Evolutionary conservation across 2,797 vertebrate genomes (phyloP), one percentile per base, ranked within the genome.

Genomic region (Hipposideros larvatus): DNA sequence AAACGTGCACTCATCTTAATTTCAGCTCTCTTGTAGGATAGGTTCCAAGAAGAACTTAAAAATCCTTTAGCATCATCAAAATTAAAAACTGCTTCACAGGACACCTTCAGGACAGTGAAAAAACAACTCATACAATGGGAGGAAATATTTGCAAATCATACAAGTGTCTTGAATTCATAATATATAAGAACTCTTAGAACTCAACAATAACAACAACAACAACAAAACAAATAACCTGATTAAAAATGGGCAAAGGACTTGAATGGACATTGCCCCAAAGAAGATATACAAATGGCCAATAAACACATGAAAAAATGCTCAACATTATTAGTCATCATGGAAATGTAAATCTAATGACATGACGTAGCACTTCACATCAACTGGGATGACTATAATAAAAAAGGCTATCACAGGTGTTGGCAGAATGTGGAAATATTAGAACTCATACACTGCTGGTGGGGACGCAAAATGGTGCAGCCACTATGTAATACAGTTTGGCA

Each of bases 51-150:
- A 3, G 16, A 92, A 51, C 26, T 87, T 83, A 34, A 70, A 73
- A 70, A 73, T 57, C 5, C 22, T 43, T 82, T 48, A 41, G 18
- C 28, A 48, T 93, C 71, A 57, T 88, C 71, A 84, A 18, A 94
- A 51, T 90, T 66, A 88, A 96, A 86, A 91, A 37, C n/a, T 79
- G 24, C 14, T 66, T 90, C 41, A 59, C 41, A 80, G 43, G 53
- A 51, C 11, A 24, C 3, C 14, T 28, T 61, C 26, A 88, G 71
- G 53, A 83, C 82, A 87, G 53, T 87, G 11, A 79, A 92, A 91
- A 31, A 31, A 66, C 46, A 92, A 24, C 53, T 85, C 26, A 37
- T 41, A 31, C n/a, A 75, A 34, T 61, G 13, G n/a, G 57, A 83
- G 22, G 34, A 79, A 87, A 43, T 83, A 70, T 78, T 94, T 92